Conservation (phyloP, 2,797 vertebrate genomes). For the Delichon dasypus region DNA sequence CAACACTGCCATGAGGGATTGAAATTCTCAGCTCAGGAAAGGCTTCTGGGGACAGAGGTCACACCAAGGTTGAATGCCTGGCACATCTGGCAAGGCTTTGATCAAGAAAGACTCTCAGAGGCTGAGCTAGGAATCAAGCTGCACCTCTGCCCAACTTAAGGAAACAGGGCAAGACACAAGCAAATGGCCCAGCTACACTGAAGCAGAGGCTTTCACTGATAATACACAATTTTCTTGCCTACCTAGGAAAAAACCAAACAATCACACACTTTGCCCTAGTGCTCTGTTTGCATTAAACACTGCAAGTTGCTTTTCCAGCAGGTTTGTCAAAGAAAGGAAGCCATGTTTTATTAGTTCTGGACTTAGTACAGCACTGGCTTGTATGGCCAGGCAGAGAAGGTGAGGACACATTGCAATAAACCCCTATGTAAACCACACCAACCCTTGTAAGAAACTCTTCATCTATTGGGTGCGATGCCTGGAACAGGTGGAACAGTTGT, state of each 20-base stretch:
- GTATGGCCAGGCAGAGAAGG: background rate
- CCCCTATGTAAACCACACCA: background rate
- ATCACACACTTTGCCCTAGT: constrained; percentile 5
- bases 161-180: background rate
- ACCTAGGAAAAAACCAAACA: background rate
- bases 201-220: background rate
- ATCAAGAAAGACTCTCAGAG: background rate
- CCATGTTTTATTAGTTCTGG: constrained; percentile 43
- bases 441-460: background rate
- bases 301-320: background rate
- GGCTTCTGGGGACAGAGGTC: background rate
- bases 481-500: background rate
- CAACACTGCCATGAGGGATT: background rate
- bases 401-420: constrained; percentile 23
- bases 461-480: background rate
- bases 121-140: background rate
- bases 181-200: background rate
- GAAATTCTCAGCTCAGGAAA: background rate
- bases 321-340: constrained; percentile 43
- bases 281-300: constrained; percentile 42
- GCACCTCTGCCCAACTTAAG: background rate
- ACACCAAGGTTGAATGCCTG: background rate
- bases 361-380: constrained; percentile 12
- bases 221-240: constrained; percentile 28
- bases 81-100: background rate